A percentile compares a stretch with the other conserved stretches of the same genome.
These are phyloP conservation scores for Dolomedes plantarius DNA, from an alignment of 2,888 invertebrate genomes.

Conservation along the genomic window DNA sequence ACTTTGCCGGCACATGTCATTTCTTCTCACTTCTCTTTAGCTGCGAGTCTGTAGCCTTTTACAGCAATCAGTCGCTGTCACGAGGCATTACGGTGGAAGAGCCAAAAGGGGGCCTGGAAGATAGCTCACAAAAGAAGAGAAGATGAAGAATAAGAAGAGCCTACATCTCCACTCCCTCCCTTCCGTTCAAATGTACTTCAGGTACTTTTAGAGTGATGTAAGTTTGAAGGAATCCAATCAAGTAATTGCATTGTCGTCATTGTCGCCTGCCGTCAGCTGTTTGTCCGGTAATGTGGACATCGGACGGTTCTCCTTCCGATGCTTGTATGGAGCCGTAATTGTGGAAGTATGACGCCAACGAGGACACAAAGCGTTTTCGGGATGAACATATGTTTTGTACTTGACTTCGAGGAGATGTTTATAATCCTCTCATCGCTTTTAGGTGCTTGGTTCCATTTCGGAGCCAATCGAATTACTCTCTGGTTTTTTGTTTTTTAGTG, in stretches of 20 bases:
- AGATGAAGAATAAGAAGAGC: not conserved
- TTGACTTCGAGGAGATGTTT: no score
- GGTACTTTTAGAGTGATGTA: not conserved
- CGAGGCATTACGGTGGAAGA: conserved; percentile 16
- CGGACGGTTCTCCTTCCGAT: not conserved
- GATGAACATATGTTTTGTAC: no score
- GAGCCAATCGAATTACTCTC: no score
- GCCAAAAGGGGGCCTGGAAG: not conserved
- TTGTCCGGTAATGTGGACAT: not conserved
- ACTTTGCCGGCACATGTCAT: conserved; percentile 22
- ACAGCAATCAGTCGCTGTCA: conserved; percentile 45
- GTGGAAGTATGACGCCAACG: no score
- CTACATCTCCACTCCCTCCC: not conserved
- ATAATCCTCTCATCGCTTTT: no score
- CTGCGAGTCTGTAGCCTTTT: conserved; percentile 22
- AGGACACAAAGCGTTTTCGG: no score
- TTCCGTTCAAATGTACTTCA: no score
- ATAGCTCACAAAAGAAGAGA: not conserved
- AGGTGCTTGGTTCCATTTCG: no score
- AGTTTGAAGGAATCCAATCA: not conserved
- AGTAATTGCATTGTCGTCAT: not conserved
- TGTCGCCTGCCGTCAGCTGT: not conserved
- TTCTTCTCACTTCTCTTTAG: conserved; percentile 16
- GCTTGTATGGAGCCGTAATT: no score
- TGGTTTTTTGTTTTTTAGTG: no score